These are phyloP conservation scores for Gymnobelideus leadbeateri DNA, from an alignment of 2,113 vertebrate species.

Conservation along the genomic window DNA sequence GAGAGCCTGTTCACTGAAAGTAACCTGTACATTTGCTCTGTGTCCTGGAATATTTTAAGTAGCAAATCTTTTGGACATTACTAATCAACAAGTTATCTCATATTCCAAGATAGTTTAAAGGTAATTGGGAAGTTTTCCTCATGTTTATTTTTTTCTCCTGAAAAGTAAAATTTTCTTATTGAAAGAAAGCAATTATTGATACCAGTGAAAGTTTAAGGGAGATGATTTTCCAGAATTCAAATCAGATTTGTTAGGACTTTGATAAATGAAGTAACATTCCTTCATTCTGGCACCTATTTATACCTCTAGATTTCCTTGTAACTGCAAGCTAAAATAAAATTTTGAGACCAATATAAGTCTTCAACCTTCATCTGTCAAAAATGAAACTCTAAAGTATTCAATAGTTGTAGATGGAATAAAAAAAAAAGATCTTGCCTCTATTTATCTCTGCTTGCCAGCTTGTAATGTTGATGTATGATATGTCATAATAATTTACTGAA, in stretches of 20 bases:
- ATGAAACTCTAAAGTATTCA: conserved; percentile 66
- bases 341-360: conserved; percentile 31
- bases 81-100: background rate
- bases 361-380: conserved; percentile 64
- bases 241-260: conserved; percentile 1
- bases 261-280: background rate
- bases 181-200: conserved; percentile 31
- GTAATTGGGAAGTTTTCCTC: background rate
- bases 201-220: conserved; percentile 25
- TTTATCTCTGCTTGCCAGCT: conserved; percentile 61
- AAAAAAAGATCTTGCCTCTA: conserved; percentile 47
- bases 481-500: conserved; percentile 55
- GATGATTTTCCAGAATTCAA: conserved; percentile 25
- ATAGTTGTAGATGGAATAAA: conserved; percentile 55
- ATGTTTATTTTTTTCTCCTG: background rate
- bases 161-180: background rate
- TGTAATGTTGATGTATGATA: conserved; percentile 67
- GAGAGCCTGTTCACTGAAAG: background rate
- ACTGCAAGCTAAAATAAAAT: conserved; percentile 72
- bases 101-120: background rate
- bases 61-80: conserved; percentile 13
- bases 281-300: conserved; percentile 54
- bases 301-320: conserved; percentile 13
- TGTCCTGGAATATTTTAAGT: background rate
- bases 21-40: background rate